Evolutionary conservation across 1,140 invertebrate species (phyloP).

Genomic region (Drosophila fuyamai): DNA sequence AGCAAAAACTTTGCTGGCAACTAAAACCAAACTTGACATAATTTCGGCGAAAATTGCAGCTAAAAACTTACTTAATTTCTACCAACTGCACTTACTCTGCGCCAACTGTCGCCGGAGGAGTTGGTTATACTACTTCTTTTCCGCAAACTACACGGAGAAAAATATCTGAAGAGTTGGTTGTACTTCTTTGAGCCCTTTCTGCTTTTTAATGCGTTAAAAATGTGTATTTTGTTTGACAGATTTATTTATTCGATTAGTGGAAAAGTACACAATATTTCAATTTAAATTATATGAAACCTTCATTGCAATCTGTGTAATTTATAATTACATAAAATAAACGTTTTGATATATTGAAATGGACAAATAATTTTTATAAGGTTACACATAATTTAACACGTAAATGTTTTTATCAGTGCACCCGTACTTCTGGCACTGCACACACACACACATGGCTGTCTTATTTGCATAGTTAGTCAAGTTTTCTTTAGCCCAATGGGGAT

Average conservation of each 20-base stretch:
- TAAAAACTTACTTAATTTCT: slow-evolving; percentile 83
- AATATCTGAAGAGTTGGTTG: neutral
- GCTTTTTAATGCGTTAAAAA: too few species aligned
- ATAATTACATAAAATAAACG: neutral
- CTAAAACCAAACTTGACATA: slow-evolving; percentile 83
- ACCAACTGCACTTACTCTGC: slow-evolving; percentile 77
- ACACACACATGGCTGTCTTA: slow-evolving; percentile 64
- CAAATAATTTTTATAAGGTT: neutral
- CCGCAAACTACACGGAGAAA: slow-evolving; percentile 6
- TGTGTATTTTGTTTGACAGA: too few species aligned
- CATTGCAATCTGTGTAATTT: too few species aligned
- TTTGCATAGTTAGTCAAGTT: slow-evolving; percentile 82
- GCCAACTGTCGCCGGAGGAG: slow-evolving; percentile 60
- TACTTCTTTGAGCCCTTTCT: too few species aligned
- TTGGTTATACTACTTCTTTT: neutral
- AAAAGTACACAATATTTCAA: too few species aligned
- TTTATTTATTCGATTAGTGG: too few species aligned
- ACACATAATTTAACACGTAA: too few species aligned
- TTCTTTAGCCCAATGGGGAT: slow-evolving; percentile 42
- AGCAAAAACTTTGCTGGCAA: slow-evolving; percentile 78
- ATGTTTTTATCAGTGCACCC: slow-evolving; percentile 1
- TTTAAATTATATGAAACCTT: too few species aligned
- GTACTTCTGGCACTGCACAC: slow-evolving; percentile 19
- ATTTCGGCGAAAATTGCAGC: slow-evolving; percentile 81
- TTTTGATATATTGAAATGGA: neutral